These are phyloP conservation scores for Mus minutoides DNA, from an alignment of 2,797 vertebrate species.

Conservation along the genomic window DNA sequence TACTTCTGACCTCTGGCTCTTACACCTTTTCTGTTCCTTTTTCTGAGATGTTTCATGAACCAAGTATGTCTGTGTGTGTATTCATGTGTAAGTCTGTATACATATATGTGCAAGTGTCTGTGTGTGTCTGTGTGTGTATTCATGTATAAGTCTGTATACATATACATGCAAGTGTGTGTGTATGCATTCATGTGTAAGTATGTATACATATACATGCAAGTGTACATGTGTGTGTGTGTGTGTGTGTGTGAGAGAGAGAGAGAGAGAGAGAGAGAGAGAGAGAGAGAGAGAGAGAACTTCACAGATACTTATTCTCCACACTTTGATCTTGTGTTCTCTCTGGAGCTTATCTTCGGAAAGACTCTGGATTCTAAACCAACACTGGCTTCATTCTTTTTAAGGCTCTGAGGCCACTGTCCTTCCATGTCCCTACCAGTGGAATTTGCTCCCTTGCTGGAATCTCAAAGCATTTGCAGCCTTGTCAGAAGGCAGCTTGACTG, in stretches of 20 bases:
- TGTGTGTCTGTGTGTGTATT: no score
- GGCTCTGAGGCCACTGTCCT: not conserved
- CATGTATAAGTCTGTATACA: not conserved
- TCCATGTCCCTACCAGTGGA: conserved; percentile 48
- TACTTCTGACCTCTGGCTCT: not conserved
- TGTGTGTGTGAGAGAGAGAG: not conserved
- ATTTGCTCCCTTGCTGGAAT: not conserved
- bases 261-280: not conserved
- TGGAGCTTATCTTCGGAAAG: not conserved
- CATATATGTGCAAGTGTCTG: not conserved
- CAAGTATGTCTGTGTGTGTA: not conserved
- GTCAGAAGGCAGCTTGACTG: not conserved
- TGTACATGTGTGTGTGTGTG: not conserved
- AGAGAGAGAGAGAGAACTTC: not conserved
- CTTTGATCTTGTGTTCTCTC: not conserved
- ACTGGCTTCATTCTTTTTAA: not conserved
- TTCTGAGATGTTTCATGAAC: not conserved
- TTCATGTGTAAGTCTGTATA: not conserved
- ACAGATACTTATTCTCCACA: not conserved
- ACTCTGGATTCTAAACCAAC: not conserved
- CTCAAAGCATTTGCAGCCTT: not conserved
- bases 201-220: not conserved
- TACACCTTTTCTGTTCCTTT: not conserved
- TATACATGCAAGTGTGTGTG: no score
- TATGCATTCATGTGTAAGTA: not conserved